Conservation (phyloP, 2,113 vertebrate genomes). For the Circaetus cinerascens region DNA sequence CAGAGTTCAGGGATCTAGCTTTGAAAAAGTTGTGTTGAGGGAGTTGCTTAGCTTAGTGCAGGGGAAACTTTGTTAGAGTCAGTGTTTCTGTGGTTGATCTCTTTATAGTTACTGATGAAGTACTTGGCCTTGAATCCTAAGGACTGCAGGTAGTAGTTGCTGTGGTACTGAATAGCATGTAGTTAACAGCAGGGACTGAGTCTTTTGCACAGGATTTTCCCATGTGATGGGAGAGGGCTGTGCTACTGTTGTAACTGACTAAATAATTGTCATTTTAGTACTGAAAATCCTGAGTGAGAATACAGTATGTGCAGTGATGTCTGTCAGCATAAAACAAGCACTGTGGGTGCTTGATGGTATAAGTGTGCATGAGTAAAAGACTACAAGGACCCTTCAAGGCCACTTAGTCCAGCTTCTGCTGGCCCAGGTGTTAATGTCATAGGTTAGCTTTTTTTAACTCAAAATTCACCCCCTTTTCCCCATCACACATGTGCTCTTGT, state of each 20-base stretch:
- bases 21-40: background rate
- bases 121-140: background rate
- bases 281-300: background rate
- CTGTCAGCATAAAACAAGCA: background rate
- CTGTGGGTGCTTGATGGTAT: background rate
- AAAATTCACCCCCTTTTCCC: background rate
- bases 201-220: background rate
- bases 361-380: background rate
- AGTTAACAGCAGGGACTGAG: background rate
- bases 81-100: background rate
- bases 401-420: background rate
- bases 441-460: background rate
- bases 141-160: background rate
- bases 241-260: background rate
- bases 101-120: background rate
- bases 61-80: background rate
- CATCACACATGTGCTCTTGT: rapidly evolving
- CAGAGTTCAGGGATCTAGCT: background rate
- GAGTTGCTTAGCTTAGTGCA: background rate
- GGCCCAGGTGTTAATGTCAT: background rate
- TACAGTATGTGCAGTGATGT: background rate
- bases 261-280: background rate
- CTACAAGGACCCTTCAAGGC: background rate
- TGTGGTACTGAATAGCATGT: background rate
- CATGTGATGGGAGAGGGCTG: background rate